Evolutionary conservation across 2,888 invertebrate species (phyloP).

Genomic region (Arctia plantaginis): DNA sequence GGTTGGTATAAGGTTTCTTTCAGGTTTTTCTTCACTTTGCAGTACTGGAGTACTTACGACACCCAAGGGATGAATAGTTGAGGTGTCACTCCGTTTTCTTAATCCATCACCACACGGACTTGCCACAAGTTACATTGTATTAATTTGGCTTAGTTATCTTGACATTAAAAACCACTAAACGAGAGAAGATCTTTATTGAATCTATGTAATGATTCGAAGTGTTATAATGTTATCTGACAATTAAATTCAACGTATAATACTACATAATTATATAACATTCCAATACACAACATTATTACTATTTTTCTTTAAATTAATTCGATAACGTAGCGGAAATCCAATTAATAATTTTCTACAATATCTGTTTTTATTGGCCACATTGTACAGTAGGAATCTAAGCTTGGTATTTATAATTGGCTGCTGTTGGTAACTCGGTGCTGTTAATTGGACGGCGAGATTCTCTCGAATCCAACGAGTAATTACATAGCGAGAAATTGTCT

Average conservation of each 20-base stretch:
- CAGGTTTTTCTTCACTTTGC: too few species aligned
- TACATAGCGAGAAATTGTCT: constrained; percentile 53
- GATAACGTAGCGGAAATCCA: background rate
- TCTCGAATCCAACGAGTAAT: constrained; percentile 52
- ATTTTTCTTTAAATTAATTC: background rate
- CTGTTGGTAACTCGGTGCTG: constrained; percentile 47
- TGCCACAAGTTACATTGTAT: too few species aligned
- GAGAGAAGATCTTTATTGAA: background rate
- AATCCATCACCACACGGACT: too few species aligned
- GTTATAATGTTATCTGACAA: background rate
- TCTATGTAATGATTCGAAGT: background rate
- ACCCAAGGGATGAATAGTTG: too few species aligned
- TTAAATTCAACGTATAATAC: background rate
- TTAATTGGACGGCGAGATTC: constrained; percentile 65
- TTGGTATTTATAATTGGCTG: constrained; percentile 60
- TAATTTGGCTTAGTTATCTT: constrained; percentile 58
- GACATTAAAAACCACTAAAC: constrained; percentile 55
- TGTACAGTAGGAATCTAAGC: constrained; percentile 45
- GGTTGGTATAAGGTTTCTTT: too few species aligned
- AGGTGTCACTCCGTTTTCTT: too few species aligned
- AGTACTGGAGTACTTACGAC: too few species aligned
- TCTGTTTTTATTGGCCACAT: constrained; percentile 26
- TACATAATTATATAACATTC: background rate
- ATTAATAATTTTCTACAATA: constrained; percentile 20
- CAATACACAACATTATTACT: constrained; percentile 1